Evolutionary conservation across 2,888 invertebrate species (phyloP), one percentile per base, ranked within the genome.

Genomic region (Epirrita christyi): DNA sequence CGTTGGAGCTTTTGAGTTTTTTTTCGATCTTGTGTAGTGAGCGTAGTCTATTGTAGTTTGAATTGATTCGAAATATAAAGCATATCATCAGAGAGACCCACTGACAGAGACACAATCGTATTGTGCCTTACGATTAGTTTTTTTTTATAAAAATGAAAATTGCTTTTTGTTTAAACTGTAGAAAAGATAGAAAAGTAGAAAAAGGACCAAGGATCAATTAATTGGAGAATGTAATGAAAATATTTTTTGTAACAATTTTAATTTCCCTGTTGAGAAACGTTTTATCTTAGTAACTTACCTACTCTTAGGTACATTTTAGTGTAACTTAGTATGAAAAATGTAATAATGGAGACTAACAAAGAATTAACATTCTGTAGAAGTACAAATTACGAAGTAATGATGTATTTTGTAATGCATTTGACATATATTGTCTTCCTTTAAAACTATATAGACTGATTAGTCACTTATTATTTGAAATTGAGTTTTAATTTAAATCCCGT

Each of bases 231-330:
- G 72, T 71, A 75, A 76, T 73, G 71, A 81, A 78, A 78, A 86
- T 88, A 89, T 90, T 87, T 90, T 90, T 89, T 88, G 87, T 88
- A 89, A 76, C 75, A 78, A 75, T 80, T 86, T 83, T 78, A 80
- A 73, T 83, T 81, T 85, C 82, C 80, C 72, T 59, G 83, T 87
- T 85, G 69, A 50, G 45, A 57, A 49, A 58, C 52, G 67, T 66
- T 59, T 70, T 67, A 67, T 54, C 49, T 49, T 53, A 62, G 63
- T 52, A 52, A 44, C 44, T 14, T 15, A 40, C 14, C 10, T 46
- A 49, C 69, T 68, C 61, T 47, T 21, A 4, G 21, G 21, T 42
- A 70, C 64, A 65, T 66, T 59, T 75, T 87, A 85, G 85, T 73
- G 80, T 64, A 80, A 80, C 80, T 77, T 81, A 81, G 75, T 76